Base-by-base conservation (phyloP, 2,113 vertebrate genomes). In the Caranx ignobilis region DNA sequence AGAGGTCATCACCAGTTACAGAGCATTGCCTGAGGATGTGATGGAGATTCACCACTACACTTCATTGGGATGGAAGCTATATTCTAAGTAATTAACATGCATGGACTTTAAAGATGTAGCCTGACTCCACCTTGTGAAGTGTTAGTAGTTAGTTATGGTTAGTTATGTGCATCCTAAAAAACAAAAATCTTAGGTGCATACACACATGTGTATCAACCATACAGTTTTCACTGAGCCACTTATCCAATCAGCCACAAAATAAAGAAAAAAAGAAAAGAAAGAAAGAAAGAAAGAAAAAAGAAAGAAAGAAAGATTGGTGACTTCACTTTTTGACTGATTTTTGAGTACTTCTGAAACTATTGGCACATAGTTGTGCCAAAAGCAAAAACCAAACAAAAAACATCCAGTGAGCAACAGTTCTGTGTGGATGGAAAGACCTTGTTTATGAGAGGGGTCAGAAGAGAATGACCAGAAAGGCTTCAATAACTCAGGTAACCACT, bases 1-100 rank as follows among this genome's bases (percentile, higher is more conserved):
- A 52, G 34, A 66, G 77, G 69, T 85, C 54, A 75, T 35, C 18
- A 37, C 9, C 55, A 67, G 69, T 71, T 59, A 57, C 31, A 74
- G 55, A 72, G 47, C 37, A 16, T 21, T 15, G 71, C 81, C 71
- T 72, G 2, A 2, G 54, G 56, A 10, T 66, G 26, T 72, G 32
- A 70, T 10, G 66, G 55, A 57, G 56, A 73, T 65, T 62, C 32
- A 18, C 21, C n/a, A 6, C 54, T 63, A 66, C 11, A 64, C n/a
- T 67, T 26, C 47, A 32, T 4, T 5, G 1, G 11, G 11, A 34
- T 0, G 15, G 34, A 64, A 31, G 10, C n/a, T 61, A 52, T 11
- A 75, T 71, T 75, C 60, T 48, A 67, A 32, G 48, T 4, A 16
- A 5, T 1, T 4, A 26, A 3, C 1, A 71, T 71, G 15, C 13